Conservation (phyloP, 2,888 invertebrate genomes). For the Euzophera pinguis region DNA sequence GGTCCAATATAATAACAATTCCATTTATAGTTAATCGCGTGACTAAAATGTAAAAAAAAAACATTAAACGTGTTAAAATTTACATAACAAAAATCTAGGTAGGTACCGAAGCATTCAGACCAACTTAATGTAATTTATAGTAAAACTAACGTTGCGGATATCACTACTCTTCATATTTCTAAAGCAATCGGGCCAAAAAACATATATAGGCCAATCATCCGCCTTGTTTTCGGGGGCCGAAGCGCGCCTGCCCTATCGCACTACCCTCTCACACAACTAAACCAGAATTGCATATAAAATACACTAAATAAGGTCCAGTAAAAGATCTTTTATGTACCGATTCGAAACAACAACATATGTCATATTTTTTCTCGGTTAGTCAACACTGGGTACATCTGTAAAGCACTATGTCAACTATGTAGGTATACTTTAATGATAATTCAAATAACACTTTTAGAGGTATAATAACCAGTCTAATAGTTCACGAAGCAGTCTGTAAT, state of each 20-base stretch:
- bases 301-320: constrained; percentile 49
- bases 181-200: constrained; percentile 72
- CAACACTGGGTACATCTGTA: constrained; percentile 56
- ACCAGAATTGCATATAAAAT: constrained; percentile 2
- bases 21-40: constrained; percentile 59
- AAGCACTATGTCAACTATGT: constrained; percentile 58
- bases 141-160: constrained; percentile 70
- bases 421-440: constrained; percentile 49
- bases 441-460: constrained; percentile 64
- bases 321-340: constrained; percentile 49
- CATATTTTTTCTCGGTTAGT: constrained; percentile 42
- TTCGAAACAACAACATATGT: constrained; percentile 46
- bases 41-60: constrained; percentile 51
- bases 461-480: constrained; percentile 68
- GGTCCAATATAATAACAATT: constrained; percentile 54
- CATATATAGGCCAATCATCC: constrained; percentile 76
- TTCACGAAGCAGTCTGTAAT: constrained; percentile 74
- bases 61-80: constrained; percentile 67
- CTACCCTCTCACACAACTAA: not conserved
- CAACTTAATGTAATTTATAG: constrained; percentile 62
- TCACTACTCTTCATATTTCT: constrained; percentile 45
- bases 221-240: constrained; percentile 34
- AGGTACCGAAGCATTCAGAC: constrained; percentile 63
- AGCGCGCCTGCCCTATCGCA: not conserved
- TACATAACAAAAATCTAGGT: constrained; percentile 73